Conservation (phyloP, 2,888 invertebrate species). For the Micoletzkya japonica region DNA sequence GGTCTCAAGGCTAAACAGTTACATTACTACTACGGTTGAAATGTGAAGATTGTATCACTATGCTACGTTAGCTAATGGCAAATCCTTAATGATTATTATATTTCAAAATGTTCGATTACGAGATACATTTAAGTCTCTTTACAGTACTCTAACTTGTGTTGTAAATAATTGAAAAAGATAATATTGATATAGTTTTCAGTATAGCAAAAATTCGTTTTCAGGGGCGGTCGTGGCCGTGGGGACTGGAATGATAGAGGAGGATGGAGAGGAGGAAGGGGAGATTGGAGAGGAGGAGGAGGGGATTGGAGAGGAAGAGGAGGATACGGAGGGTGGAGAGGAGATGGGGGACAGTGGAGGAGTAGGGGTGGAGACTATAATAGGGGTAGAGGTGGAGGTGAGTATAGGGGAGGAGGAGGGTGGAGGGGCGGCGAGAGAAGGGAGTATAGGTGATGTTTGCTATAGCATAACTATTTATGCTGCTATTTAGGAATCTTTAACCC, state of each 20-base stretch:
- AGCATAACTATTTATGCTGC: too few relatives aligned
- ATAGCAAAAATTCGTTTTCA: too few relatives aligned
- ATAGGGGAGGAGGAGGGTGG: background rate
- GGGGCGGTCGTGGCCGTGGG: conserved; percentile 14
- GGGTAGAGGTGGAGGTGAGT: conserved; percentile 1
- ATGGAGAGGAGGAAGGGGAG: background rate
- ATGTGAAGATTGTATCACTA: background rate
- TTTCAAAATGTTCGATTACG: background rate
- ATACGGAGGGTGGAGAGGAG: background rate
- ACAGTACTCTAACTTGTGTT: too few relatives aligned
- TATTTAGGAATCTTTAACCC: too few relatives aligned
- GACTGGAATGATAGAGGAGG: background rate
- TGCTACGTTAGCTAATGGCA: background rate
- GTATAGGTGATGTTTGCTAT: background rate
- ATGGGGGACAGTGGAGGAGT: too few relatives aligned
- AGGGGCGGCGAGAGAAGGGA: conserved; percentile 5
- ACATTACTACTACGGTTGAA: too few relatives aligned
- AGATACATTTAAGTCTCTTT: background rate
- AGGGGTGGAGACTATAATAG: too few relatives aligned
- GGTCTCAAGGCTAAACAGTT: too few relatives aligned
- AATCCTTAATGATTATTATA: background rate
- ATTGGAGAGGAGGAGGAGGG: background rate
- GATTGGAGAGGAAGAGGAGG: background rate
- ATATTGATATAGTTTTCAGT: too few relatives aligned
- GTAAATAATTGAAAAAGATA: too few relatives aligned